Conservation (phyloP, 2,113 vertebrate genomes). For the Nanorana parkeri region DNA sequence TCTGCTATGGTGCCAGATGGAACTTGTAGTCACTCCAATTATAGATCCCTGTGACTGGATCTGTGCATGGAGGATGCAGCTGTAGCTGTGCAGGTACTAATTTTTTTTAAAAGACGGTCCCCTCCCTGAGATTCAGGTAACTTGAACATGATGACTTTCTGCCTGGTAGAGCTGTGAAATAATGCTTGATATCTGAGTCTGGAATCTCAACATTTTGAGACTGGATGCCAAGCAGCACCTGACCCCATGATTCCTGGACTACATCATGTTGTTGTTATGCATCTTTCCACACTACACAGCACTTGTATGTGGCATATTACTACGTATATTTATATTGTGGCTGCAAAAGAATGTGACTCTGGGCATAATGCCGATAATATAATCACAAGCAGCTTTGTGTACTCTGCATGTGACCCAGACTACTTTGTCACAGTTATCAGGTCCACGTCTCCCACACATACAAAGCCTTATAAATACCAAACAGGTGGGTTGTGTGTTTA, state of each 20-base stretch:
- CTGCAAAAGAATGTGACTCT: conserved; percentile 29
- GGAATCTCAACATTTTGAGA: not conserved
- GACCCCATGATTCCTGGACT: conserved; percentile 7
- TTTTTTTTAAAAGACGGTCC: too few species aligned
- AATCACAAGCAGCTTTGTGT: conserved; percentile 54
- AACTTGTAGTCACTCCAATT: too few species aligned
- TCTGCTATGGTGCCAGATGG: too few species aligned
- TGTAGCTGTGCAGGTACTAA: too few species aligned
- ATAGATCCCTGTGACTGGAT: too few species aligned
- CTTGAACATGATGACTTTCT: too few species aligned
- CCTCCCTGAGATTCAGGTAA: too few species aligned
- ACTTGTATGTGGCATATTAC: conserved; percentile 23
- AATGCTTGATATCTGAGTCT: not conserved
- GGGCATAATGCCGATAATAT: conserved; percentile 48
- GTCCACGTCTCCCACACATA: conserved; percentile 15
- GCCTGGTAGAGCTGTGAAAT: not conserved
- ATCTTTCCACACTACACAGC: not conserved
- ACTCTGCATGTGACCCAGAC: conserved; percentile 49
- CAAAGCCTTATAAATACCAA: conserved; percentile 48
- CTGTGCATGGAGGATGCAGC: too few species aligned
- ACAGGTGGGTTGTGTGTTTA: not conserved
- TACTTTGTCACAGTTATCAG: conserved; percentile 47
- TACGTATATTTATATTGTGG: conserved; percentile 47
- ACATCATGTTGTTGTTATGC: conserved; percentile 36
- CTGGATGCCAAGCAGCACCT: conserved; percentile 14